A percentile compares a stretch with the other conserved stretches of the same genome.
These are phyloP conservation scores for Rhyzopertha dominica DNA, from an alignment of 1,140 invertebrate genomes.

Conservation along the genomic window DNA sequence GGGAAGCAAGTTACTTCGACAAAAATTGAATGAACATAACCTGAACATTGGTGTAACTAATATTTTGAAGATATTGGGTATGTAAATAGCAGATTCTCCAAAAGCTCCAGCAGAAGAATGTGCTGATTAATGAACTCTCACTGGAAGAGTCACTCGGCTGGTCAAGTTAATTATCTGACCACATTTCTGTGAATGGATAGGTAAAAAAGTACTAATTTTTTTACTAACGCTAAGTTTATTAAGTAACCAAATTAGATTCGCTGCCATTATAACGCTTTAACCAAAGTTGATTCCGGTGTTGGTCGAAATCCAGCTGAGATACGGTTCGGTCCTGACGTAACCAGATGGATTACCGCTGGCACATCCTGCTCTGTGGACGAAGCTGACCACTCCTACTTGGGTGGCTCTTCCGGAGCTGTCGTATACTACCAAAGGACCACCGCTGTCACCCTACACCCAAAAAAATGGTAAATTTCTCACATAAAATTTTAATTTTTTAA, in stretches of 20 bases:
- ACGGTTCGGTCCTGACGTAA: slow-evolving; percentile 7
- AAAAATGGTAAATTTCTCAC: slow-evolving; percentile 1
- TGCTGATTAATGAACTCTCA: too few species aligned
- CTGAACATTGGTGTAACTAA: too few species aligned
- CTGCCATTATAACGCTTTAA: not conserved
- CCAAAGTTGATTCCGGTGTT: too few species aligned
- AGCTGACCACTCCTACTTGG: slow-evolving; percentile 7
- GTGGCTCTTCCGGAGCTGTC: not conserved
- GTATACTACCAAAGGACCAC: slow-evolving; percentile 2
- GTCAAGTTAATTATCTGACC: not conserved
- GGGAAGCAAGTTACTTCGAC: too few species aligned
- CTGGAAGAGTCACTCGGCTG: slow-evolving; percentile 1
- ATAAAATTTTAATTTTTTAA: not conserved
- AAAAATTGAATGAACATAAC: too few species aligned
- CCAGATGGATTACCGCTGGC: slow-evolving; percentile 6
- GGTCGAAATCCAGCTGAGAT: slow-evolving; percentile 10
- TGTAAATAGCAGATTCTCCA: too few species aligned
- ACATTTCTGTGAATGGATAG: not conserved
- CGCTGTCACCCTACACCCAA: slow-evolving; percentile 9
- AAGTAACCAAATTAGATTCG: not conserved
- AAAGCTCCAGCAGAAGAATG: too few species aligned
- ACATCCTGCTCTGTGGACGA: slow-evolving; percentile 5
- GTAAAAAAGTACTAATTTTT: not conserved
- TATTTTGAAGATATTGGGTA: too few species aligned
- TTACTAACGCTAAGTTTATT: not conserved